Evolutionary conservation across 2,888 invertebrate species (phyloP).

Genomic region (Scaptomyza reducta): DNA sequence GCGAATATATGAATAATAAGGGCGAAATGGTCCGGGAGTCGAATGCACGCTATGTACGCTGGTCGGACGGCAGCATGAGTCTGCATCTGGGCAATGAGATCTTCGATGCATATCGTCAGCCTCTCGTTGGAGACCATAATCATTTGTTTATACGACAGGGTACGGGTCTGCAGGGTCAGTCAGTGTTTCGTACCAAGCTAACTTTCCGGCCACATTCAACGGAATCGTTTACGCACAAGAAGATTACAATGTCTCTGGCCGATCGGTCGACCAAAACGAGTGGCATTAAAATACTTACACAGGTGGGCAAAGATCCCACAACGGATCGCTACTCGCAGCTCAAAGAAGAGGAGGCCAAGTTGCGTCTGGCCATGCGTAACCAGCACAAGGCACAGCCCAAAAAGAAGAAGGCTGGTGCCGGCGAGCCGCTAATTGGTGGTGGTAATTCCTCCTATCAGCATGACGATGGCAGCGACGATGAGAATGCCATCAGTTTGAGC

Average conservation of each 20-base stretch:
- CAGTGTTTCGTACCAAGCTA: conserved; percentile 97
- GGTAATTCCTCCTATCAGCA: conserved; percentile 85
- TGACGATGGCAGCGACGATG: conserved; percentile 95
- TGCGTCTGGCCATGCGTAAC: conserved; percentile 93
- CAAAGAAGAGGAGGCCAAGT: conserved; percentile 98
- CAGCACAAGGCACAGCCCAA: conserved; percentile 86
- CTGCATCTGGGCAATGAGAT: conserved; percentile 98
- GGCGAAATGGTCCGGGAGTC: conserved; percentile 94
- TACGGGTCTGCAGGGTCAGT: conserved; percentile 98
- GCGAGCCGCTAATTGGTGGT: conserved; percentile 81
- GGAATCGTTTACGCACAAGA: conserved; percentile 99
- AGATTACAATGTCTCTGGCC: conserved; percentile 98
- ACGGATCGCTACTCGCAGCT: conserved; percentile 95
- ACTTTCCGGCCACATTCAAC: conserved; percentile 99
- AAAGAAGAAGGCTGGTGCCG: conserved; percentile 84
- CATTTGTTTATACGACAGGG: conserved; percentile 99
- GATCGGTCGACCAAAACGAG: conserved; percentile 97
- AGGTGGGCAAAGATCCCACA: conserved; percentile 92
- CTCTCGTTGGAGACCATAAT: conserved; percentile 97
- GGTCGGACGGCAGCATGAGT: conserved; percentile 99
- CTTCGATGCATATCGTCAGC: conserved; percentile 98
- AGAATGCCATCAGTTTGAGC: conserved; percentile 94
- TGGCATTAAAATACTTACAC: conserved; percentile 97
- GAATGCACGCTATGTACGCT: conserved; percentile 96
- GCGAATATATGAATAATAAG: conserved; percentile 91